A percentile compares a stretch with the other conserved stretches of the same genome.
These are phyloP conservation scores for Atherinomorus stipes DNA, from an alignment of 2,113 vertebrate genomes.

Conservation along the genomic window DNA sequence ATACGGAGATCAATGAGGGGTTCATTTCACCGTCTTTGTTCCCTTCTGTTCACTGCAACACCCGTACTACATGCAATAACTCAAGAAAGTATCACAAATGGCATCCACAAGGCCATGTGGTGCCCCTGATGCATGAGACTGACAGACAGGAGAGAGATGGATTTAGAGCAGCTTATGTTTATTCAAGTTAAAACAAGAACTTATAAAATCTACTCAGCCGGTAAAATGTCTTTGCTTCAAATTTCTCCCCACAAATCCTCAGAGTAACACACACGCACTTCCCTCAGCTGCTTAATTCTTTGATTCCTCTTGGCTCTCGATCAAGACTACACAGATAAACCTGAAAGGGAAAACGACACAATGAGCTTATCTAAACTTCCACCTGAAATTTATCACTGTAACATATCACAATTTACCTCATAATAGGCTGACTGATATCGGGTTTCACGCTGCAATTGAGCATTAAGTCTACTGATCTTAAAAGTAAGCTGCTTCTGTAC, in stretches of 20 bases:
- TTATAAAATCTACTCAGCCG: not conserved
- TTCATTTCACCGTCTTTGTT: constrained; percentile 68
- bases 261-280: not conserved
- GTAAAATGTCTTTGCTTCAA: not conserved
- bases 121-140: constrained; percentile 39
- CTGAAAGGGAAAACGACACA: constrained; percentile 18
- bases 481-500: not conserved
- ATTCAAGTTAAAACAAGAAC: not conserved
- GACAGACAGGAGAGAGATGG: constrained; percentile 12
- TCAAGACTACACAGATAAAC: constrained; percentile 22
- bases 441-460: not conserved
- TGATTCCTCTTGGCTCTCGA: constrained; percentile 29
- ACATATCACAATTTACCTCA: constrained; percentile 27
- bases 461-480: not conserved
- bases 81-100: constrained; percentile 66
- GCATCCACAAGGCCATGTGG: constrained; percentile 52
- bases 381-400: constrained; percentile 31
- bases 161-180: not conserved
- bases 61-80: constrained; percentile 47
- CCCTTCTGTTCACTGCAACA: constrained; percentile 66
- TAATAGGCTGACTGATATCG: constrained; percentile 14
- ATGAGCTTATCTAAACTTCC: constrained; percentile 24
- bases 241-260: not conserved
- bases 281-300: not conserved
- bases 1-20: constrained; percentile 70